phyloP scores from a whole-genome alignment of 2,113 vertebrate species.

The Crotalus helleri region DNA sequence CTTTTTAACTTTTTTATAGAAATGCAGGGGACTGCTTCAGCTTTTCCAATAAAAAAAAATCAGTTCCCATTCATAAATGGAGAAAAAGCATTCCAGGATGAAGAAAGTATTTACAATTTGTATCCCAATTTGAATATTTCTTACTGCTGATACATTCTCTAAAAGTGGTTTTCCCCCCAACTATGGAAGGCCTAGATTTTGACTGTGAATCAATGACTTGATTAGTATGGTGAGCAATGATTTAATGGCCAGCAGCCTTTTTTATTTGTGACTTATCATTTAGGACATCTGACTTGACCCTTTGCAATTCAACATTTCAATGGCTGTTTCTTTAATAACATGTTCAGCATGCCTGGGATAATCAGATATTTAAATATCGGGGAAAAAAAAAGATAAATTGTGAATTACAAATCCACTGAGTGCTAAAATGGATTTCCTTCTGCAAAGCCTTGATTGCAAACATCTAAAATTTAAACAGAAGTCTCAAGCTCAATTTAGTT shows the following conservation, averaged over 20 bases:
- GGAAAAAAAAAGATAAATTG: background rate
- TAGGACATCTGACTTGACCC: conserved; percentile 1
- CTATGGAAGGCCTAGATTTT: background rate
- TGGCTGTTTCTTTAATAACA: background rate
- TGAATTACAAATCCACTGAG: conserved; percentile 22
- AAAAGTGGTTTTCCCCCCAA: background rate
- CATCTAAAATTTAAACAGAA: conserved; percentile 22
- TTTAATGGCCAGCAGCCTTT: background rate
- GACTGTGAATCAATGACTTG: background rate
- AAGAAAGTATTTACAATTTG: background rate
- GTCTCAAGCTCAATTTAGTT: conserved; percentile 7
- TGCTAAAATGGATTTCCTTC: conserved; percentile 12
- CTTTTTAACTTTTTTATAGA: conserved; percentile 10
- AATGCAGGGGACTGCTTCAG: background rate
- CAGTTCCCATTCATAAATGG: background rate
- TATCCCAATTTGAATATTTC: background rate
- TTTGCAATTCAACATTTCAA: conserved; percentile 14
- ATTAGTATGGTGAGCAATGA: background rate
- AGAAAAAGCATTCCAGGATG: background rate
- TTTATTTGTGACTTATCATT: conserved; percentile 8
- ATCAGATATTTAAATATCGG: conserved; percentile 16
- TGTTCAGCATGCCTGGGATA: conserved; percentile 12
- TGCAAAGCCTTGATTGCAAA: conserved; percentile 5
- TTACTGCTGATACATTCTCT: conserved; percentile 9
- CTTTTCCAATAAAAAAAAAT: background rate